These are phyloP conservation scores for Crocallis elinguaria DNA, from an alignment of 2,888 invertebrate species.

Conservation along the genomic window DNA sequence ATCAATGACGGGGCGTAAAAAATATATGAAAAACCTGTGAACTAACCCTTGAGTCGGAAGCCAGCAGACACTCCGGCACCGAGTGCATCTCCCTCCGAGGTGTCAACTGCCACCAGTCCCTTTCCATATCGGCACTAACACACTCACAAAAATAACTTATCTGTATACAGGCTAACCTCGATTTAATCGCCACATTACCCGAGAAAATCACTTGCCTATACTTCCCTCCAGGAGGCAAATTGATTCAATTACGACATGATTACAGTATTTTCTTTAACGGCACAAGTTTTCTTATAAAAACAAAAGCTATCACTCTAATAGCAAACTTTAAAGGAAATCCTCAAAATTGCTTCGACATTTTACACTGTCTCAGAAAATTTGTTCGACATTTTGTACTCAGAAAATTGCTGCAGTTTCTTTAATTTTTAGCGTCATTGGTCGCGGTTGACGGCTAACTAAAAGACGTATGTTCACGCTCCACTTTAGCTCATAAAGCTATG, in stretches of 20 bases:
- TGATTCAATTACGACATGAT: slow-evolving; percentile 17
- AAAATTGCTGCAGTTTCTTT: slow-evolving; percentile 8
- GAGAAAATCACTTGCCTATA: slow-evolving; percentile 10
- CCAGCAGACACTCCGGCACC: slow-evolving; percentile 85
- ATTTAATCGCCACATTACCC: slow-evolving; percentile 11
- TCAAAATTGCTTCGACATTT: slow-evolving; percentile 7
- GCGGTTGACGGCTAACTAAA: slow-evolving; percentile 21
- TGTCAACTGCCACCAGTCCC: slow-evolving; percentile 82
- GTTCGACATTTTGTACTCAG: not conserved
- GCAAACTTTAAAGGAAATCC: slow-evolving; percentile 9
- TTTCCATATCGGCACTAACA: slow-evolving; percentile 54
- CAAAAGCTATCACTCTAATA: slow-evolving; percentile 16
- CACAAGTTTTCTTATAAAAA: slow-evolving; percentile 20
- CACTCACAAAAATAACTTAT: not conserved
- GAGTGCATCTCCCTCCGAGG: slow-evolving; percentile 67
- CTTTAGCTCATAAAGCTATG: too few species aligned
- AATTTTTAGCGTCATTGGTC: slow-evolving; percentile 17
- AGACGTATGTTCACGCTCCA: slow-evolving; percentile 11
- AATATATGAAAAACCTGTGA: too few species aligned
- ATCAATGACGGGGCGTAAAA: not conserved
- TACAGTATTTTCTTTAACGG: slow-evolving; percentile 12
- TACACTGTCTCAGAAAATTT: not conserved
- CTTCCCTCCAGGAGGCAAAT: slow-evolving; percentile 2
- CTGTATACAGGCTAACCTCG: not conserved
- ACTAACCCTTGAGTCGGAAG: slow-evolving; percentile 86